phyloP scores from a whole-genome alignment of 1,140 invertebrate species.

The Eufriesea mexicana region DNA sequence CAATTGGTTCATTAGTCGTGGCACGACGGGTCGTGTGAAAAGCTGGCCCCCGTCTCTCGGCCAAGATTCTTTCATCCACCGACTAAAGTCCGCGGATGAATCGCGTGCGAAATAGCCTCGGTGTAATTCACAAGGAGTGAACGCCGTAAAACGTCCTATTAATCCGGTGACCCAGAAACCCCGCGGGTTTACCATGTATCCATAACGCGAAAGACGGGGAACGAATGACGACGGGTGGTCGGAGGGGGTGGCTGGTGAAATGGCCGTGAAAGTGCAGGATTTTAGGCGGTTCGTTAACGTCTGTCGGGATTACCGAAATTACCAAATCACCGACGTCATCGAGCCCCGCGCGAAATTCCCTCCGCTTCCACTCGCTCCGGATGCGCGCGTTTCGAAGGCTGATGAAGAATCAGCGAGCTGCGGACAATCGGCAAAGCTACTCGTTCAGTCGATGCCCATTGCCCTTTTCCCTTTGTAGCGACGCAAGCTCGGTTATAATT shows the following conservation, averaged over 20 bases:
- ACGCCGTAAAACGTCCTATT: neutral
- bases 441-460: neutral
- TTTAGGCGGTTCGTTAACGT: neutral
- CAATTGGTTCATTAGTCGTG: neutral
- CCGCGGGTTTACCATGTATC: neutral
- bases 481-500: neutral
- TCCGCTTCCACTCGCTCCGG: too few relatives aligned
- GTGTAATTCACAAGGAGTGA: neutral
- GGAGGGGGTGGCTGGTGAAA: too few relatives aligned
- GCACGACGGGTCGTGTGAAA: neutral
- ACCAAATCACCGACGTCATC: too few relatives aligned
- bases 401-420: neutral
- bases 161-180: neutral
- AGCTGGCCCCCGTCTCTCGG: neutral
- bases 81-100: neutral
- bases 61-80: neutral
- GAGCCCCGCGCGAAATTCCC: too few relatives aligned
- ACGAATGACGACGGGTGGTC: too few relatives aligned
- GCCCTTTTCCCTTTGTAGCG: neutral
- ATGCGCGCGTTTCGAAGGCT: too few relatives aligned
- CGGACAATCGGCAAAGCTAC: conserved; percentile 3
- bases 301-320: too few relatives aligned
- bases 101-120: neutral
- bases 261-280: too few relatives aligned
- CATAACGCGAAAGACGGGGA: too few relatives aligned